Percentiles rank a stretch among this genome's conserved stretches.
Evolutionary conservation across 2,797 vertebrate genomes (phyloP).

Genomic region (Lepus townsendii): DNA sequence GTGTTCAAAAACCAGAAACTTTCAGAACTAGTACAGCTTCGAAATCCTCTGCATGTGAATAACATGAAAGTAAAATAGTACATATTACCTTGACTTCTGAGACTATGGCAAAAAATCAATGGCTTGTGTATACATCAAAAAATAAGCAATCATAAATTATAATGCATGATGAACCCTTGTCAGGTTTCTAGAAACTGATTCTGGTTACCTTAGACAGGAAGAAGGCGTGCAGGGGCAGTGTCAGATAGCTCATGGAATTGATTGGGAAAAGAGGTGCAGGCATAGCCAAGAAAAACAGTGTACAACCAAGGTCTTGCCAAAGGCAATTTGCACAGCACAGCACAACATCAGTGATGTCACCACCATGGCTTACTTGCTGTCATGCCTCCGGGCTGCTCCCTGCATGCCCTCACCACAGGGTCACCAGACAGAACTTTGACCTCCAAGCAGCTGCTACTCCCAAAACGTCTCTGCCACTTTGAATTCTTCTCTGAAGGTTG

Average conservation of each 20-base stretch:
- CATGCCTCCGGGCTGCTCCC: neutral
- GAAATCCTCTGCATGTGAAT: neutral
- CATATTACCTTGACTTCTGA: conserved; percentile 26
- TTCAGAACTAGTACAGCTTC: neutral
- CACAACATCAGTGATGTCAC: neutral
- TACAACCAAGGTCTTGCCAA: neutral
- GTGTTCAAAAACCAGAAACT: neutral
- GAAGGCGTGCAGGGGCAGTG: neutral
- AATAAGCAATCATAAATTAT: neutral
- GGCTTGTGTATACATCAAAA: neutral
- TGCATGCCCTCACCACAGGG: neutral
- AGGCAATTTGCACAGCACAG: neutral
- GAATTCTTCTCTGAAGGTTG: neutral
- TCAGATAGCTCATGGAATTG: neutral
- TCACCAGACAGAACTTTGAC: neutral
- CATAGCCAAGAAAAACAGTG: neutral
- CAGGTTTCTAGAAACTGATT: neutral
- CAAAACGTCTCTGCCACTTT: neutral
- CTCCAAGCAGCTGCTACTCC: neutral
- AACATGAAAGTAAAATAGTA: neutral
- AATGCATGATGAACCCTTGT: neutral
- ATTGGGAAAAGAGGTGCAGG: neutral
- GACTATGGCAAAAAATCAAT: neutral
- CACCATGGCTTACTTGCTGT: fast-evolving
- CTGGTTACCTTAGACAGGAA: neutral